phyloP scores from a whole-genome alignment of 1,140 invertebrate species.

The Caenorhabditis inopinata region DNA sequence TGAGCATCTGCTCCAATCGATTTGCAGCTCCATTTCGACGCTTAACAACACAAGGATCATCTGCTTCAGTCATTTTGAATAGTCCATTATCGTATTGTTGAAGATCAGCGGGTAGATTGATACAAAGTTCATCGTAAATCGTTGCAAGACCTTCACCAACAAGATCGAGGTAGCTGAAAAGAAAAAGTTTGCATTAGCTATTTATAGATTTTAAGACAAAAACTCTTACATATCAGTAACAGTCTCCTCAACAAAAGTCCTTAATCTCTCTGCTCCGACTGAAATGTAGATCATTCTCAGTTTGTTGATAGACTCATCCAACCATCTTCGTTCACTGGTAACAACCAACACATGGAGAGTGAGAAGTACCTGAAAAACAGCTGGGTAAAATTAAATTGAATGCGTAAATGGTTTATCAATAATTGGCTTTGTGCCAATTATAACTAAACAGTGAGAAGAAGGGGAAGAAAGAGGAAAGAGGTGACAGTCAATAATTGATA shows the following conservation, averaged over 20 bases:
- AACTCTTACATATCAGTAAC: slow-evolving; percentile 33
- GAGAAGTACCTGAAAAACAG: background rate
- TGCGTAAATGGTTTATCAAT: too few species aligned
- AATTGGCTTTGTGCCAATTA: background rate
- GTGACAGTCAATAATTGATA: background rate
- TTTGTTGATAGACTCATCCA: slow-evolving; percentile 25
- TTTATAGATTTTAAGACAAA: background rate
- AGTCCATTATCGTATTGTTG: background rate
- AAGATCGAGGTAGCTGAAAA: slow-evolving; percentile 3
- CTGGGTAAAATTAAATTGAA: background rate
- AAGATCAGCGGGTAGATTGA: slow-evolving; percentile 6
- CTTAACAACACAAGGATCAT: background rate
- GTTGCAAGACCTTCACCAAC: slow-evolving; percentile 5
- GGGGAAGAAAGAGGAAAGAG: background rate
- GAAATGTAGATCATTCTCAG: slow-evolving; percentile 28
- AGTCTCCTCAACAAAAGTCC: slow-evolving; percentile 11
- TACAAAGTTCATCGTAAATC: slow-evolving; percentile 33
- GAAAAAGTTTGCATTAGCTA: too few species aligned
- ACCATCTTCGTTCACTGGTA: background rate
- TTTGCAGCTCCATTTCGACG: slow-evolving; percentile 4
- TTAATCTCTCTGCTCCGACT: background rate
- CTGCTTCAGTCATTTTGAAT: background rate
- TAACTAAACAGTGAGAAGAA: background rate
- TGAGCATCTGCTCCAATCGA: background rate
- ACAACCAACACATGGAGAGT: background rate